These are phyloP conservation scores for Oceanodroma leucorhoa DNA, from an alignment of 2,797 vertebrate species.

Conservation along the genomic window DNA sequence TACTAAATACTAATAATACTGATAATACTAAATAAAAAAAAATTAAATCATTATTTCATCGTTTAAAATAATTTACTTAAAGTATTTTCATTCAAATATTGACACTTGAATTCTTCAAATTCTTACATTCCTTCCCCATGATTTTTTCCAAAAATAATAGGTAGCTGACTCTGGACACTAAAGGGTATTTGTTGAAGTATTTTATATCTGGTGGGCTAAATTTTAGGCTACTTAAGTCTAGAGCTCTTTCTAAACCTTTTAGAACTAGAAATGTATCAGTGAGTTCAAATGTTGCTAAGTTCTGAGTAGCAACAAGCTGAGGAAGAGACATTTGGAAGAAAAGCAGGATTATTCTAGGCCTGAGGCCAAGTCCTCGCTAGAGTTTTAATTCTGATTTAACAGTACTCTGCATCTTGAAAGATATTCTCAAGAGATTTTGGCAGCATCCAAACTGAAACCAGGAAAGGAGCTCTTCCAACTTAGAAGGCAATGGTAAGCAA, in stretches of 20 bases:
- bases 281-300: neutral
- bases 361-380: neutral
- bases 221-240: neutral
- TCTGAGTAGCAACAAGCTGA: neutral
- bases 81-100: neutral
- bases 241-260: neutral
- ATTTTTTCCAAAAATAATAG: neutral
- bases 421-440: neutral
- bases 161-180: neutral
- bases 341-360: neutral
- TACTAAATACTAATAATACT: neutral
- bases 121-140: neutral
- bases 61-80: neutral
- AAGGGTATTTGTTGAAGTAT: neutral
- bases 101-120: neutral
- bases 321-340: neutral
- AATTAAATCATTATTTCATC: neutral
- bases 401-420: neutral
- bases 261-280: neutral
- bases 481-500: neutral
- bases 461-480: neutral
- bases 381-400: neutral
- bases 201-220: neutral
- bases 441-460: neutral
- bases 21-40: neutral